These are phyloP conservation scores for Chaetura pelagica DNA, from an alignment of 2,113 vertebrate genomes.

Conservation along the genomic window DNA sequence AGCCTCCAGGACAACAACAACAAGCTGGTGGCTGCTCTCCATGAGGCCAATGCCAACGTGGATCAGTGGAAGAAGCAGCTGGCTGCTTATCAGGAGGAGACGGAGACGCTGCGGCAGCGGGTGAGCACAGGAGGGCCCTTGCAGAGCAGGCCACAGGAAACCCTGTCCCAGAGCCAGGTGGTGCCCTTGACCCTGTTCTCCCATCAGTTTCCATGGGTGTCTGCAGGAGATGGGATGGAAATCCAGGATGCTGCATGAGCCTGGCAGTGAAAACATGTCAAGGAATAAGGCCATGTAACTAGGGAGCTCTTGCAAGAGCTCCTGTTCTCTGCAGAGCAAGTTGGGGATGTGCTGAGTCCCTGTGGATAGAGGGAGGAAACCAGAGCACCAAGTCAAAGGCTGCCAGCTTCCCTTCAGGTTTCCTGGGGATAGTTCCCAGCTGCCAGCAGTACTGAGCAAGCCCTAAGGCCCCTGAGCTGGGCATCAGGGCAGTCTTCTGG, in stretches of 20 bases:
- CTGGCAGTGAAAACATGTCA: neutral
- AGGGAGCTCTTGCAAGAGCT: neutral
- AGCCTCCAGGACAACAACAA: slow-evolving; percentile 95
- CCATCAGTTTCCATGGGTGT: neutral
- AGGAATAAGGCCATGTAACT: neutral
- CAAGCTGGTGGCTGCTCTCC: slow-evolving; percentile 89
- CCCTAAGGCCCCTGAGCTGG: neutral
- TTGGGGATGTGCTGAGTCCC: neutral
- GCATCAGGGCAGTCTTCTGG: neutral
- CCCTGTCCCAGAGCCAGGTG: neutral
- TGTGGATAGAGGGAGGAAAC: neutral
- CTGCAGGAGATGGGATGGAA: neutral
- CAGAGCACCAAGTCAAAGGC: neutral
- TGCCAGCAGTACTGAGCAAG: neutral
- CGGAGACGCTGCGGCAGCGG: slow-evolving; percentile 87
- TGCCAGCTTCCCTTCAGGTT: neutral
- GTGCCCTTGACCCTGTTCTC: neutral
- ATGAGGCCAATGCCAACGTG: slow-evolving; percentile 91
- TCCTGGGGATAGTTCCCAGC: neutral
- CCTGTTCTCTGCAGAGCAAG: neutral
- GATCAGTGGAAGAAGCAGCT: slow-evolving; percentile 98
- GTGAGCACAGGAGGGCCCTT: slow-evolving; percentile 57
- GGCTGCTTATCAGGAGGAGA: slow-evolving; percentile 89
- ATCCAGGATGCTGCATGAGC: neutral
- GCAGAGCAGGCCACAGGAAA: neutral